Evolutionary conservation across 2,797 vertebrate species (phyloP).

Genomic region (Momotus momota): DNA sequence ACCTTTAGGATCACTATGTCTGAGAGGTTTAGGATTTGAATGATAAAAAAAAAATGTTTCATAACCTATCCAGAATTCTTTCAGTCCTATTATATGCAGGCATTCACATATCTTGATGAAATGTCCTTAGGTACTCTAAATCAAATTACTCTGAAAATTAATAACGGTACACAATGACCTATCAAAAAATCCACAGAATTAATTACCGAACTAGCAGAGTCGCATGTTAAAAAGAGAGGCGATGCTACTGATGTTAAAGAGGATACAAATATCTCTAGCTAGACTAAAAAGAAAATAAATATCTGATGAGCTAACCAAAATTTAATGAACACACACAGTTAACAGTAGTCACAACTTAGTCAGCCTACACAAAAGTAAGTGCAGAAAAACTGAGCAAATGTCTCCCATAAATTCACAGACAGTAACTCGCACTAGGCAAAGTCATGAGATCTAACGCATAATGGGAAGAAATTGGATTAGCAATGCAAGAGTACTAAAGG

Average conservation of each 20-base stretch:
- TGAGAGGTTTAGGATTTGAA: background rate
- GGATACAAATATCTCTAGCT: background rate
- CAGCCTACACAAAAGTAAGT: conserved; percentile 2
- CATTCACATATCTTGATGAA: background rate
- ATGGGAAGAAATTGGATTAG: conserved; percentile 29
- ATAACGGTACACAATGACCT: background rate
- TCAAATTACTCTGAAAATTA: background rate
- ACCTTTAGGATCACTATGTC: background rate
- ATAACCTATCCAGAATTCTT: background rate
- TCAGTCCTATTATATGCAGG: background rate
- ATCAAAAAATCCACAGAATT: background rate
- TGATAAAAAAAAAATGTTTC: background rate
- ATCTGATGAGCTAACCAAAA: background rate
- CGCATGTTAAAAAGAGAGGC: background rate
- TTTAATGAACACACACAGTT: background rate
- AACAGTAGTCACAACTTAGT: background rate
- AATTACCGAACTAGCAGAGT: background rate
- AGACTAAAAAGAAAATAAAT: background rate
- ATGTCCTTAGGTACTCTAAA: background rate
- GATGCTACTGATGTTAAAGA: background rate
- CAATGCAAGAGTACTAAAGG: background rate
- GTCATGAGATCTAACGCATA: background rate
- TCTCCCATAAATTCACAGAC: background rate
- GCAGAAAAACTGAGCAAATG: background rate
- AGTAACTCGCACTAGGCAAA: background rate